phyloP scores from a whole-genome alignment of 2,797 vertebrate genomes.

The Diceros bicornis region DNA sequence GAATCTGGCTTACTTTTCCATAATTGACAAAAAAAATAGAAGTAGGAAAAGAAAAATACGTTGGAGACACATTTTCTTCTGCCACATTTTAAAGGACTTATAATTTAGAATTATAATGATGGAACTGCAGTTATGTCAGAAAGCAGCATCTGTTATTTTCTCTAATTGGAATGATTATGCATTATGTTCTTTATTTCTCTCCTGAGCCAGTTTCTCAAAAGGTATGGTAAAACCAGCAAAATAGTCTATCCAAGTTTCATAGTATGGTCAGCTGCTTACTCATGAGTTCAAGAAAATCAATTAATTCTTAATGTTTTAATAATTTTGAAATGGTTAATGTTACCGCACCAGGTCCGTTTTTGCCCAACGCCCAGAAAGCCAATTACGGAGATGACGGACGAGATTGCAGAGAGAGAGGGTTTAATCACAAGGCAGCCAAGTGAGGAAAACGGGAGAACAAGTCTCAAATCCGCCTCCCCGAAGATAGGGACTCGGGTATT shows the following conservation, averaged over 20 bases:
- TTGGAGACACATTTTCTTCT: background rate
- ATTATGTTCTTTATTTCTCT: background rate
- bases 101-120: background rate
- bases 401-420: too few species aligned
- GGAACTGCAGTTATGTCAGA: background rate
- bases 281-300: background rate
- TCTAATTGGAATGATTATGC: background rate
- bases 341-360: too few species aligned
- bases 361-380: too few species aligned
- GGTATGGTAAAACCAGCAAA: background rate
- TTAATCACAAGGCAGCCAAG: too few species aligned
- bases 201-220: background rate
- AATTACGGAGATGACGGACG: too few species aligned
- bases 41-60: background rate
- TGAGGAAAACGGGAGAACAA: too few species aligned
- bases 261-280: background rate
- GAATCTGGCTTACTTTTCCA: background rate
- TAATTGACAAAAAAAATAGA: background rate
- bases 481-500: too few species aligned
- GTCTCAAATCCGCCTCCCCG: too few species aligned
- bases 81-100: background rate
- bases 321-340: background rate
- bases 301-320: background rate
- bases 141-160: background rate
- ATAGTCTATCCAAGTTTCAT: background rate